These are phyloP conservation scores for Hirtodrosophila confusa DNA, from an alignment of 2,888 invertebrate genomes.

Conservation along the genomic window DNA sequence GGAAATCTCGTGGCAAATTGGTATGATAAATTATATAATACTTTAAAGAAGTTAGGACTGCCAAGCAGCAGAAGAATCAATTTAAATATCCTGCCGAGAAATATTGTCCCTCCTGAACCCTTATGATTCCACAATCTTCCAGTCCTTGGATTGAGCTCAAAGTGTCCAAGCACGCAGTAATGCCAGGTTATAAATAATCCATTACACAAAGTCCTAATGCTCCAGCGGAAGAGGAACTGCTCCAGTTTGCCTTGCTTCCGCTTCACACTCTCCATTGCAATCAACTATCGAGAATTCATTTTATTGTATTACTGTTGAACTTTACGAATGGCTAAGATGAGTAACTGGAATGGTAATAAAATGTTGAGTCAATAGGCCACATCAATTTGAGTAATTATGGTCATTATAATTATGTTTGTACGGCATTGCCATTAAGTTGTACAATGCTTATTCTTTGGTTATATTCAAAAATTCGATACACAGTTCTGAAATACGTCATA, in stretches of 20 bases:
- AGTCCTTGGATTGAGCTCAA: neutral
- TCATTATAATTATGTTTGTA: neutral
- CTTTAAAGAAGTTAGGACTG: neutral
- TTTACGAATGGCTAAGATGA: no score
- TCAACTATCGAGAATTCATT: neutral
- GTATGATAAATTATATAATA: neutral
- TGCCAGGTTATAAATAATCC: constrained; percentile 4
- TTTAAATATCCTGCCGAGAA: neutral
- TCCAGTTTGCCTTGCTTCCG: neutral
- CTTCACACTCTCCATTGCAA: constrained; percentile 6
- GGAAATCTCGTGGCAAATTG: neutral
- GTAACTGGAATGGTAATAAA: no score
- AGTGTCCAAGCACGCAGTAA: neutral
- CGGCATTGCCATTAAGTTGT: no score
- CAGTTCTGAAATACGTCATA: no score
- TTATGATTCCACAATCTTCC: neutral
- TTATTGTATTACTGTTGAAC: no score
- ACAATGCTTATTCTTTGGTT: no score
- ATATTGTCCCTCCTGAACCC: neutral
- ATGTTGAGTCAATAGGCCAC: neutral
- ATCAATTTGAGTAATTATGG: constrained; percentile 4
- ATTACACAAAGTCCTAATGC: neutral
- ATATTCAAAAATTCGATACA: no score
- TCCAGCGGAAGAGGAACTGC: neutral
- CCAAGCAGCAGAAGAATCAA: neutral